Conservation (phyloP, 2,888 invertebrate species). For the Hartigia nigra region DNA sequence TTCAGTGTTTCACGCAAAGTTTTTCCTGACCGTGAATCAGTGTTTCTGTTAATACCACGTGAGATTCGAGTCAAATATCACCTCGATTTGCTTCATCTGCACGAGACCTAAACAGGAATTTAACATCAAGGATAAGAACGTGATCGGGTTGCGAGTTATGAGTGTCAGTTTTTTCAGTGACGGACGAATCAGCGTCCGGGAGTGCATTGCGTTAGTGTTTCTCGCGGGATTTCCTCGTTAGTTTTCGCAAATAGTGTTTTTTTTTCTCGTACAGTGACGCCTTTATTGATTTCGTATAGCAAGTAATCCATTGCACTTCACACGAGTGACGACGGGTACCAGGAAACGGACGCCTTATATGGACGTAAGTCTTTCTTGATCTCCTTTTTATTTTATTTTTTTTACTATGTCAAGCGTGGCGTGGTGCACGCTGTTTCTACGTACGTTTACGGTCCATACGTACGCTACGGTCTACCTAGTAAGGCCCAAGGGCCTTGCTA, state of each 20-base stretch:
- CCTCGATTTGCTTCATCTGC: neutral
- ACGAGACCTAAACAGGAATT: neutral
- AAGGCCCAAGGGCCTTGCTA: slow-evolving; percentile 3
- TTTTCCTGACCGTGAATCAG: neutral
- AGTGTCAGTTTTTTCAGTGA: neutral
- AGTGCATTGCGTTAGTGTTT: neutral
- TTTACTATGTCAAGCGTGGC: slow-evolving; percentile 9
- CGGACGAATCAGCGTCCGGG: neutral
- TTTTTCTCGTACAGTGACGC: neutral
- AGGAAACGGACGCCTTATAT: slow-evolving; percentile 32
- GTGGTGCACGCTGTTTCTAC: neutral
- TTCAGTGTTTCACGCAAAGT: neutral
- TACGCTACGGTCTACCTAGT: neutral
- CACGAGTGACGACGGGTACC: neutral
- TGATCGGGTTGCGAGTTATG: neutral
- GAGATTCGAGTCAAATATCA: neutral
- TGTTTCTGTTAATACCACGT: neutral
- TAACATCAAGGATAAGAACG: neutral
- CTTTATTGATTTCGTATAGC: neutral
- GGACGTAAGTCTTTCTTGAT: slow-evolving; percentile 41
- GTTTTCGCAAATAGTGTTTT: neutral
- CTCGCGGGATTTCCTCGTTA: neutral
- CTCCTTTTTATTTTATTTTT: slow-evolving; percentile 18
- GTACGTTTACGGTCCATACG: neutral
- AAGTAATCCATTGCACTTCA: neutral